Evolutionary conservation across 2,113 vertebrate genomes (phyloP), one percentile per base, ranked within the genome.

Genomic region (Lamprotornis superbus): DNA sequence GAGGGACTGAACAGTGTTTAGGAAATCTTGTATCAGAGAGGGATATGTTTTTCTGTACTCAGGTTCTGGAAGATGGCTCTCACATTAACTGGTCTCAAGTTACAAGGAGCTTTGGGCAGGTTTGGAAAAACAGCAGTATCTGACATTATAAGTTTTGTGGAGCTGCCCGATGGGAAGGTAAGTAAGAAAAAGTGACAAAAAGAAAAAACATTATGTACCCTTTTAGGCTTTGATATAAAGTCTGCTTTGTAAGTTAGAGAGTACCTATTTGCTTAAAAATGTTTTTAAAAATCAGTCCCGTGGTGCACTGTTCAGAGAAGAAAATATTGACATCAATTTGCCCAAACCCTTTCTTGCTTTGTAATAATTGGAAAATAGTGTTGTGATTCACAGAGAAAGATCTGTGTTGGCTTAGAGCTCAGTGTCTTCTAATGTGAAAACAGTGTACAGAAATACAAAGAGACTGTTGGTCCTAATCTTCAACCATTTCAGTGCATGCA

Each of bases 31-130:
- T 74, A 7, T 63, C 56, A 60, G 27, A 73, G 10, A 5, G 23
- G 0, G 5, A 16, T 78, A 9, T 69, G 30, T 52, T 65, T 87
- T 92, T 79, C 64, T 94, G 2, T 87, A 18, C 12, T 40, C 81
- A 99, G 99, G 93, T 99, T 99, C 97, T 99, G 99, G 99, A 98
- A 98, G 97, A 99, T 99, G 98, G 98, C 98, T 37, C 94, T 94
- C 49, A 99, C 99, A 5, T 99, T 99, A 89, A 99, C 99, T 22
- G 98, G 99, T 33, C 98, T 99, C 52, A 99, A 99, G 96, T 93
- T 99, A 87, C 98, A 99, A 96, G 99, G 99, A 50, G 82, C 96
- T 49, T 94, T 99, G 53, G 99, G 99, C 88, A 98, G 98, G 90
- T 99, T 99, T 98, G 99, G 99, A 37, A 99, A 98, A 97, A 99